phyloP scores from a whole-genome alignment of 2,113 vertebrate genomes.

The Cinclus mexicanus region DNA sequence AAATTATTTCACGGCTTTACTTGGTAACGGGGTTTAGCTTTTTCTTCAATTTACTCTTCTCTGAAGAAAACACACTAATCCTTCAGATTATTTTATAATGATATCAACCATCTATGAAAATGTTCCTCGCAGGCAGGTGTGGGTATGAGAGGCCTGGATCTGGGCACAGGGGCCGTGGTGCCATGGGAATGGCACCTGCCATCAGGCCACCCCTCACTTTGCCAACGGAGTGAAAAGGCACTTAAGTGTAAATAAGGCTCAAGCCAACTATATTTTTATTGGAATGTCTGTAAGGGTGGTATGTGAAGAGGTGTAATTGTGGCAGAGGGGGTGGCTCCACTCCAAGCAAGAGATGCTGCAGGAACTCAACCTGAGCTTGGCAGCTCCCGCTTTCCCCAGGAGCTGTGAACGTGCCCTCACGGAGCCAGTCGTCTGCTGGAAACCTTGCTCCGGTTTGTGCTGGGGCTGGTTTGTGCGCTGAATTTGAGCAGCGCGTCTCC shows the following conservation, averaged over 20 bases:
- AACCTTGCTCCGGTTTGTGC: neutral
- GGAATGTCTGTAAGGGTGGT: neutral
- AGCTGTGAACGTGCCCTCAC: neutral
- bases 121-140: neutral
- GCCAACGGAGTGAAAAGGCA: neutral
- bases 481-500: neutral
- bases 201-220: neutral
- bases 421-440: neutral
- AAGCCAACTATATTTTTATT: neutral
- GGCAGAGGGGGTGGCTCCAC: neutral
- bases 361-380: neutral
- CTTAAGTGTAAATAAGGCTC: neutral
- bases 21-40: neutral
- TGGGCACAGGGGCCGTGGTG: neutral
- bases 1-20: neutral
- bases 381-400: neutral
- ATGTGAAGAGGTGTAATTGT: neutral
- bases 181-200: neutral
- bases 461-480: neutral
- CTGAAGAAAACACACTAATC: fast-evolving
- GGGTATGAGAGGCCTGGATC: neutral
- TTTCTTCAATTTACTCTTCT: neutral
- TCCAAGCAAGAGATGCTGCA: neutral
- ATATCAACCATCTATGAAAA: neutral
- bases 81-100: neutral